Evolutionary conservation across 2,797 vertebrate genomes (phyloP), one percentile per base, ranked within the genome.

Genomic region (Toxotes lorentzi): DNA sequence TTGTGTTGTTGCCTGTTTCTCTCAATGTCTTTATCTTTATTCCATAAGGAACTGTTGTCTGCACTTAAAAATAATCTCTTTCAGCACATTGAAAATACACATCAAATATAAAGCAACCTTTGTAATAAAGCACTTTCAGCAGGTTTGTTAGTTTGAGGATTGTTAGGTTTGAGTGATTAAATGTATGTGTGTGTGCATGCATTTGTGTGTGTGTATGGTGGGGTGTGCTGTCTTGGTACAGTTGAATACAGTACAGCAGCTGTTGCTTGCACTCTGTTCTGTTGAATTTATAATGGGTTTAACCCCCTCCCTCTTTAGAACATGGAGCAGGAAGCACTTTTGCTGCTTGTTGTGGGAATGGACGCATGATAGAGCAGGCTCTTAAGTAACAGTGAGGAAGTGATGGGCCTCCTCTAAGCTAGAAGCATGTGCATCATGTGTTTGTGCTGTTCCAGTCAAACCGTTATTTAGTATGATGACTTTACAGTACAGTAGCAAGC

Each of bases 271-370:
- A 90, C 85, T 93, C 88, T 88, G 72, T 90, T 59, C 76, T 91
- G 80, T 87, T 93, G 83, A 92, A 92, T 94, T 84, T 91, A 84
- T 91, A 86, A 91, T 91, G 88, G 58, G 51, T 86, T 61, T 74
- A 83, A 48, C 48, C 76, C 51, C 27, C 51, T 70, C 43, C 54
- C 16, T 53, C 51, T 87, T 77, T 59, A 77, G 70, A 86, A 79
- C 72, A 85, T 51, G 41, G 65, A 76, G 59, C 83, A 88, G 47
- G 59, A 86, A 84, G 82, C 85, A 88, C 53, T 84, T 89, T 75
- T 60, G 54, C 68, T 79, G 73, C 41, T 51, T 73, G 71, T 75
- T 81, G 47, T 77, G 71, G 67, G 58, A 78, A 47, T 19, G 72
- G 70, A 82, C 19, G 57, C 76, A 82, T 53, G 50, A 73, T 19